Evolutionary conservation across 2,797 vertebrate genomes (phyloP).

Genomic region (Poeciliopsis paucimaculata): DNA sequence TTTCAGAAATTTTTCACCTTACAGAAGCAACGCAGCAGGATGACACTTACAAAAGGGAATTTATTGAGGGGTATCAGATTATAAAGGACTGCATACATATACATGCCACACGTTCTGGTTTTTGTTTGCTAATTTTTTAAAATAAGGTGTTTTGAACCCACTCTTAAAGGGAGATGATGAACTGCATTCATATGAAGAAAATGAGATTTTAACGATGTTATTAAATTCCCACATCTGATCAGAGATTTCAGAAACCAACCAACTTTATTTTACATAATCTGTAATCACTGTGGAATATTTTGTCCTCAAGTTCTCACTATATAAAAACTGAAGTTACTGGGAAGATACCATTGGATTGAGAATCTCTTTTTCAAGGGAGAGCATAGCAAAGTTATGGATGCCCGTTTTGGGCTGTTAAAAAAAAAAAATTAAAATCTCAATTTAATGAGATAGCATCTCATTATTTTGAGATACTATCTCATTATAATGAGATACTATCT

Average conservation of each 20-base stretch:
- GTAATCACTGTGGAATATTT: background rate
- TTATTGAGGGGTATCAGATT: background rate
- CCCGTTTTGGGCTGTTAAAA: no score
- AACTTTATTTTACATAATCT: background rate
- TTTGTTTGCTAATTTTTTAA: background rate
- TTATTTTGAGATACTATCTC: no score
- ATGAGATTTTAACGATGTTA: background rate
- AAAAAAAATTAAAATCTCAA: no score
- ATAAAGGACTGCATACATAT: background rate
- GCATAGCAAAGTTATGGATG: background rate
- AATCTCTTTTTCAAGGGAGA: no score
- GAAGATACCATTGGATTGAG: background rate
- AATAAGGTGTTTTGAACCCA: background rate
- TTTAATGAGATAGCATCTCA: no score
- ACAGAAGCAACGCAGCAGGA: background rate
- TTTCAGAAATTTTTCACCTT: background rate
- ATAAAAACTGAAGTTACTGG: background rate
- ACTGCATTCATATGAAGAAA: background rate
- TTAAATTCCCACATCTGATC: background rate
- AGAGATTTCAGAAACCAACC: background rate
- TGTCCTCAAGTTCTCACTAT: background rate
- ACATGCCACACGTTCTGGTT: background rate
- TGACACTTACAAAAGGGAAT: background rate
- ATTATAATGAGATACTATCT: no score
- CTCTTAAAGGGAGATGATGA: background rate